A percentile compares a stretch with the other conserved stretches of the same genome.
Evolutionary conservation across 2,113 vertebrate genomes (phyloP).

Genomic region (Colaptes auratus): DNA sequence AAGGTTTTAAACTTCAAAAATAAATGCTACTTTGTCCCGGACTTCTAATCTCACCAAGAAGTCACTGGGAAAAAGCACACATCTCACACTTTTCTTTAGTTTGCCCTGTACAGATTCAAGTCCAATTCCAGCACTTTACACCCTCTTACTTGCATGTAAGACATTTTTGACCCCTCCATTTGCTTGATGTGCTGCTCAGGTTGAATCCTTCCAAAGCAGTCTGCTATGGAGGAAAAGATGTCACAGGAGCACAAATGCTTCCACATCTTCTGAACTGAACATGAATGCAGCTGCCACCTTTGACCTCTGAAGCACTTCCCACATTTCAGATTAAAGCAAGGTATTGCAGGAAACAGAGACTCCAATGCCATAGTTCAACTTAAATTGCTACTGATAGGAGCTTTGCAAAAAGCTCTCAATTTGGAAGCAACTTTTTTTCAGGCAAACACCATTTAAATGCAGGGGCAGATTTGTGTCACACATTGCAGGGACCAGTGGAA

Average conservation of each 20-base stretch:
- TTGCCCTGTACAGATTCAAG: background rate
- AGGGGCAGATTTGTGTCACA: background rate
- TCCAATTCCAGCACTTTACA: background rate
- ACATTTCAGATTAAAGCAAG: background rate
- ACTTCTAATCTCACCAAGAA: background rate
- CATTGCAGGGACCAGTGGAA: background rate
- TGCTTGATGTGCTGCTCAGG: fast-evolving
- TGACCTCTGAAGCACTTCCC: background rate
- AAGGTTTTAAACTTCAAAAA: background rate
- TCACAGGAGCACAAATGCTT: background rate
- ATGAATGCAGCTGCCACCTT: background rate
- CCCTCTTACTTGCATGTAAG: background rate
- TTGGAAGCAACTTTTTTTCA: background rate
- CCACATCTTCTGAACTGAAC: background rate
- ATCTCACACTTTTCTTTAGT: background rate
- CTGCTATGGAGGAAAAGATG: fast-evolving
- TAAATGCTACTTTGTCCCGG: background rate
- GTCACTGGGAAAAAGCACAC: background rate
- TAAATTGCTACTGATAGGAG: background rate
- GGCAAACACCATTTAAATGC: background rate
- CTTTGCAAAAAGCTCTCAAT: background rate
- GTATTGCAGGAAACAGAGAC: background rate
- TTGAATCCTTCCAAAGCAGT: background rate
- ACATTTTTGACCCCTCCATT: background rate
- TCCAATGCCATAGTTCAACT: background rate